Conservation (phyloP, 2,797 vertebrate species). For the Leucoraja ocellata region DNA sequence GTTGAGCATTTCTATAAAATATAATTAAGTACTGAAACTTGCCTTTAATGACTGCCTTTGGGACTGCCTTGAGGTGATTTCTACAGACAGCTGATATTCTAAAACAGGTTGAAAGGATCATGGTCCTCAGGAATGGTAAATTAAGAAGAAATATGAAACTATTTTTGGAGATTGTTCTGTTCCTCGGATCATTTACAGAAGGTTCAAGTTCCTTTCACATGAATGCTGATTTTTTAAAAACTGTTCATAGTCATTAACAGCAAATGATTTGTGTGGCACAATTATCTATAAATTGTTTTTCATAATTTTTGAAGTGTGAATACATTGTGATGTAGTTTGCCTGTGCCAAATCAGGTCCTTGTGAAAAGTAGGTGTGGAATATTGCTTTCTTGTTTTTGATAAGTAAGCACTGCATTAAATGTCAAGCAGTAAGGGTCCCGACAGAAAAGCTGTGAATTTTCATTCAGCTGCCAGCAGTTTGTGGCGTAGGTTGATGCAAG, state of each 20-base stretch:
- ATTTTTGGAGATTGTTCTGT: background rate
- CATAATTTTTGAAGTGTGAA: no score
- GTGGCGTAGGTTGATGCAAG: no score
- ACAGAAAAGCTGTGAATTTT: no score
- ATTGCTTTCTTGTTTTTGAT: no score
- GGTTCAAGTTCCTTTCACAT: background rate
- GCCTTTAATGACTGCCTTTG: conserved; percentile 31
- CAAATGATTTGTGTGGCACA: conserved; percentile 1
- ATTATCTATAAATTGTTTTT: no score
- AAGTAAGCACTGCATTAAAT: no score
- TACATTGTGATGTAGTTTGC: no score
- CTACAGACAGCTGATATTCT: conserved; percentile 15
- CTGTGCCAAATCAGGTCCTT: no score
- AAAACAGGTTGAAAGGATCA: conserved; percentile 19
- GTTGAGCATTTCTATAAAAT: conserved; percentile 39
- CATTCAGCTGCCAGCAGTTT: no score
- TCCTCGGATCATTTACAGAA: background rate
- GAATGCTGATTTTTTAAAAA: background rate
- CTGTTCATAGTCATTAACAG: background rate
- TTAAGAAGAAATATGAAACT: background rate
- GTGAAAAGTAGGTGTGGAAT: no score
- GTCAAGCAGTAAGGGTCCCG: no score
- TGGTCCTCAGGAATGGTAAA: background rate
- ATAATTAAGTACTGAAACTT: conserved; percentile 37
- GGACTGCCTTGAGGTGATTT: conserved; percentile 13